These are phyloP conservation scores for Pemphredon lugubris DNA, from an alignment of 2,888 invertebrate genomes.

Conservation along the genomic window DNA sequence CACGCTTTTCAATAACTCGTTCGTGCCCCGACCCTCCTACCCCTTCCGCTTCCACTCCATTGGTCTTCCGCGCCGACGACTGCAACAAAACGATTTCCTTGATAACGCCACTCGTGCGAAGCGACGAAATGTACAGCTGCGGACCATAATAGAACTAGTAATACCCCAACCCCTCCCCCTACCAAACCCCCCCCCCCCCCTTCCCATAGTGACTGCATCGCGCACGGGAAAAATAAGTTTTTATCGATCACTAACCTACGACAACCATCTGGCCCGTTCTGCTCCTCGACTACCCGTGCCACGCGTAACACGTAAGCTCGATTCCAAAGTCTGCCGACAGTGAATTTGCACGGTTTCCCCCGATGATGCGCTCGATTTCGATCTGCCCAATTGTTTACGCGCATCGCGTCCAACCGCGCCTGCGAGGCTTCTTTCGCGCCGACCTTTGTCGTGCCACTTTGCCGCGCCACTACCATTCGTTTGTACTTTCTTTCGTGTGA, in stretches of 20 bases:
- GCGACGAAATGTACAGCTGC: conserved; percentile 53
- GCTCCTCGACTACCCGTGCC: conserved; percentile 31
- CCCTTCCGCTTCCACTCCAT: conserved; percentile 41
- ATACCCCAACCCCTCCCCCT: conserved; percentile 32
- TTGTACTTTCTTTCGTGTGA: too few species aligned
- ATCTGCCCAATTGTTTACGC: too few species aligned
- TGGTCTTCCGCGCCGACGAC: conserved; percentile 41
- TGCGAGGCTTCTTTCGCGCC: too few species aligned
- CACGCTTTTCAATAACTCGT: conserved; percentile 56
- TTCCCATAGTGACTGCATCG: conserved; percentile 24
- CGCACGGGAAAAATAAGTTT: conserved; percentile 64
- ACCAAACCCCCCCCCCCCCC: too few species aligned
- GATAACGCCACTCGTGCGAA: conserved; percentile 57
- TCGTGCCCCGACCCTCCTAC: conserved; percentile 28
- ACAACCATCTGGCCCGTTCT: conserved; percentile 70
- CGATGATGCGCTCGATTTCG: too few species aligned
- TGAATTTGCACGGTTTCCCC: neutral
- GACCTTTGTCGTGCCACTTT: too few species aligned
- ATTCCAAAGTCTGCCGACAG: conserved; percentile 37
- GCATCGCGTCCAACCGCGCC: too few species aligned
- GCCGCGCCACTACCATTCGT: too few species aligned
- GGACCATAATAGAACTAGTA: conserved; percentile 54
- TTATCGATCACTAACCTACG: conserved; percentile 75
- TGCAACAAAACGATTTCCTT: conserved; percentile 60
- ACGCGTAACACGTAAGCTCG: conserved; percentile 30